A percentile compares a stretch with the other conserved stretches of the same genome.
Conservation (phyloP, 2,113 vertebrate species). For the Rousettus leschenaultii region DNA sequence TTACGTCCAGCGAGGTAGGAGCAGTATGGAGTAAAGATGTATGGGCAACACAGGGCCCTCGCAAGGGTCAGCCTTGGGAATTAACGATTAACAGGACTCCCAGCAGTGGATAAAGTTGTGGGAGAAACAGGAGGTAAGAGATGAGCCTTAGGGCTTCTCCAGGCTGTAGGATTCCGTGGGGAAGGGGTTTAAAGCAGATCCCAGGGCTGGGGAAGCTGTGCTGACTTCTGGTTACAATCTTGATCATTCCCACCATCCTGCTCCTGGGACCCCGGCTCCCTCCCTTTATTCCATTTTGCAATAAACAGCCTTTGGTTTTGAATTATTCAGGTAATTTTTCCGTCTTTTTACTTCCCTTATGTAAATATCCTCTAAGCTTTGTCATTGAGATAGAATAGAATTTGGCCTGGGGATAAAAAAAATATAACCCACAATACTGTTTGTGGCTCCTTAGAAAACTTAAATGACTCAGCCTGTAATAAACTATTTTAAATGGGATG, state of each 20-base stretch:
- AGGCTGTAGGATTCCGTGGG: neutral
- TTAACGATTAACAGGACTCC: neutral
- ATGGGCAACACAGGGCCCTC: neutral
- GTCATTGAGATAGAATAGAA: slow-evolving; percentile 61
- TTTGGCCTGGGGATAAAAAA: slow-evolving; percentile 30
- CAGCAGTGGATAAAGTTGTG: neutral
- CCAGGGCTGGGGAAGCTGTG: neutral
- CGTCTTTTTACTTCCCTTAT: slow-evolving; percentile 44
- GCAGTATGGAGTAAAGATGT: neutral
- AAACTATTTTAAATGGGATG: slow-evolving; percentile 76
- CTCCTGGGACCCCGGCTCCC: neutral
- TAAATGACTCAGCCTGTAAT: slow-evolving; percentile 65
- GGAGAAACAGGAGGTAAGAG: neutral
- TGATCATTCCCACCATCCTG: neutral
- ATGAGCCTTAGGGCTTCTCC: neutral
- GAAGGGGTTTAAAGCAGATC: no score
- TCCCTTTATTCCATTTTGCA: neutral
- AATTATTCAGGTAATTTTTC: slow-evolving; percentile 62
- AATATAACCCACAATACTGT: neutral
- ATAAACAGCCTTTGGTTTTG: slow-evolving; percentile 41
- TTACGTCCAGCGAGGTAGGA: neutral
- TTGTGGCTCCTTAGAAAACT: slow-evolving; percentile 67
- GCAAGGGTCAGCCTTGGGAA: neutral
- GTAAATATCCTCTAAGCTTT: slow-evolving; percentile 61
- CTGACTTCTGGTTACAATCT: neutral